Base-by-base conservation (phyloP, 2,113 vertebrate species). In the Anoplopoma fimbria region DNA sequence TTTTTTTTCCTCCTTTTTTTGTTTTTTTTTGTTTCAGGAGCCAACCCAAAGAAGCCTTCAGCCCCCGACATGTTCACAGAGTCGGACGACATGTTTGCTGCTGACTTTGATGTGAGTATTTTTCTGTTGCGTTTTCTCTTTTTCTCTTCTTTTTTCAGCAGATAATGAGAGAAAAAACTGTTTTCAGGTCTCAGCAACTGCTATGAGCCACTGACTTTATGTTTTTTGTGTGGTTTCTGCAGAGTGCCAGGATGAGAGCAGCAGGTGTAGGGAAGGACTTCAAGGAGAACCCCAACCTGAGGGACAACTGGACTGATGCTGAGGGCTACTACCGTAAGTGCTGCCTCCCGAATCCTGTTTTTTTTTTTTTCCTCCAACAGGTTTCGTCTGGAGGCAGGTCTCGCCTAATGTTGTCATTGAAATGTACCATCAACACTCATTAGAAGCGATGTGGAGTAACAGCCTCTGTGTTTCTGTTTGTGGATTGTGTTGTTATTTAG, bases 51-150 rank as follows among this genome's bases (percentile, higher is more conserved):
- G 94, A 99, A 99, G 89, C 94, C 98, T 5, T 95, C 97, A 15
- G 98, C 97, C 81, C 98, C 98, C 0, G 98, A 99, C 87, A 99
- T 99, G 98, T 99, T 99, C 92, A 99, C 96, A 19, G 98, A 99
- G 93, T 99, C 98, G 19, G 98, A 99, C 87, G 98, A 99, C 89
- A 99, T 99, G 98, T 99, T 99, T 74, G 97, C 97, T 87, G 98
- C 97, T 0, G 90, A 94, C 94, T 99, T 99, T 95, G 98, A 99
- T 88, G 98, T 98, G 94, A 95, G 97, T 84, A 13, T 77, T 64
- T 57, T 34, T 36, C 6, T 9, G 1, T 12, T 3, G 3, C 15
- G 34, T 19, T 47, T 47, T 19, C 23, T 78, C 21, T 49, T 8
- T 7, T 25, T 27, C 21, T 79, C n/a, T 63, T 14, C 25, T 9